Conservation (phyloP, 2,888 invertebrate genomes). For the Lithophane semibrunnea region DNA sequence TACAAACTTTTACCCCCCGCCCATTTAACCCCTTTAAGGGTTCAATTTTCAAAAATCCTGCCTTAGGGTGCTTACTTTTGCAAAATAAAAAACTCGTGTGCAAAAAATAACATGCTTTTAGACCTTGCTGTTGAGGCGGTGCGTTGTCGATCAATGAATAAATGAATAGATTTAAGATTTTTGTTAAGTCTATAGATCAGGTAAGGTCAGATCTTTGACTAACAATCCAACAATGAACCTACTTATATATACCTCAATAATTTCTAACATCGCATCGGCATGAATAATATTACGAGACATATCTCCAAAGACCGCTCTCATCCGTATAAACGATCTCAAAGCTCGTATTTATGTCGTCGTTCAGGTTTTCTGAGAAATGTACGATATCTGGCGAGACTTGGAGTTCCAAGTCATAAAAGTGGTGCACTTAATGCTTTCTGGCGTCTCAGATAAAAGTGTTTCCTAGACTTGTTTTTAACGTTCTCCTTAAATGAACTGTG, state of each 20-base stretch:
- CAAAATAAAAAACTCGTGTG: background rate
- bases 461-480: constrained; percentile 61
- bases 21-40: background rate
- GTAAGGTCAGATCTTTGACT: too few species aligned
- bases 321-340: background rate
- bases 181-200: background rate
- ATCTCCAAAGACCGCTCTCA: background rate
- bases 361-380: constrained; percentile 16
- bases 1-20: background rate
- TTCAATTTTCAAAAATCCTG: background rate
- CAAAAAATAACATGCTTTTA: background rate
- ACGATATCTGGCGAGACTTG: constrained; percentile 29
- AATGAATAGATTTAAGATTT: background rate
- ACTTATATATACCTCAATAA: background rate
- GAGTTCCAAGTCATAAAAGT: constrained; percentile 59
- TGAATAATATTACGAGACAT: background rate
- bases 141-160: background rate
- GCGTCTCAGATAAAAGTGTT: constrained; percentile 55
- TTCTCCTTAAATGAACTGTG: constrained; percentile 59
- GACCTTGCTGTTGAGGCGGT: background rate
- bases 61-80: background rate
- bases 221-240: background rate
- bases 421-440: constrained; percentile 58
- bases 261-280: background rate
- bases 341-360: constrained; percentile 18